Evolutionary conservation across 2,113 vertebrate genomes (phyloP), one percentile per base, ranked within the genome.

Genomic region (Sclerurus mexicanus): DNA sequence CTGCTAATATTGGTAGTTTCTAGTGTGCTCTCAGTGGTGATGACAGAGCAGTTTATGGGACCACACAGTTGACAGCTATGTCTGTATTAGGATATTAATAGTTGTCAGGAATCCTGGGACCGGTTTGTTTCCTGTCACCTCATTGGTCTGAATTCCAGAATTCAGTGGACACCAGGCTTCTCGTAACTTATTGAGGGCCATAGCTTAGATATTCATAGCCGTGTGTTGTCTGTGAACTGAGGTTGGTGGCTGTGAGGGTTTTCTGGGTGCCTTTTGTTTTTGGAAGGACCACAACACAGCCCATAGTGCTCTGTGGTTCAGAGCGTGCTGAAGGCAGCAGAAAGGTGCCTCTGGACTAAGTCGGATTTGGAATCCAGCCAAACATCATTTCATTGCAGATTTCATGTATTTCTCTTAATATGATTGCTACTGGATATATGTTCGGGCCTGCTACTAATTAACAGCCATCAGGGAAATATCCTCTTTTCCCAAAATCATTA

Each of bases 381-480:
- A 47, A 64, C 4, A 2, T 35, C 7, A 28, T 64, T 96, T 85
- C 33, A 71, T 66, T 93, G 67, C 35, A 35, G 31, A 59, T 88
- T 76, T 91, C 39, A n/a, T 63, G 27, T 89, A 23, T 77, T 93
- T 87, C 85, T 67, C 78, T 76, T 44, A 63, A 80, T 86, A 39
- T 94, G 14, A 31, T 64, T 83, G 78, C 85, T 91, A 59, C 56
- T 73, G 75, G 69, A 73, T 89, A 3, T 82, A 30, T 55, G 39
- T 67, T 87, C 72, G 80, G 76, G 42, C 58, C 75, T 95, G 67
- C 59, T 80, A 35, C 62, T 89, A 44, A 60, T 96, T 87, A 93
- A 59, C 46, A 88, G 63, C 55, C 59, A 63, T 53, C 16, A 49
- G 71, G 59, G 50, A 79, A 83, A 73, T 87, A 83, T 3, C 37